Conservation (phyloP, 2,113 vertebrate genomes). For the Holacanthus passer region DNA sequence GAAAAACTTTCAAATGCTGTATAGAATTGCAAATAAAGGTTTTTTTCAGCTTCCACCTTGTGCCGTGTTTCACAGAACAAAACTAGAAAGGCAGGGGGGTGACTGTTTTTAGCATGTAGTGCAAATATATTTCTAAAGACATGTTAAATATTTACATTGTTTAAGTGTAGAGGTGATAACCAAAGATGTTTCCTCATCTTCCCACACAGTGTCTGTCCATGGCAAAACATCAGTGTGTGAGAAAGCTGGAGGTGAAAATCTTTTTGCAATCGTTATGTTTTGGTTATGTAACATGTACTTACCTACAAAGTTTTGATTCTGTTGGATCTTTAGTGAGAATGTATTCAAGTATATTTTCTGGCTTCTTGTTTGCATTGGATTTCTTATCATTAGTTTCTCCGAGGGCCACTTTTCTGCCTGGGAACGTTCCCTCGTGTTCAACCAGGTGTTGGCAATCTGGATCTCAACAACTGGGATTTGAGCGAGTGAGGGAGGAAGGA, state of each 20-base stretch:
- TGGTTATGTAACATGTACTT: background rate
- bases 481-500: background rate
- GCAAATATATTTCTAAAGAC: too few species aligned
- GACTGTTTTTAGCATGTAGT: background rate
- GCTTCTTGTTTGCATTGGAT: constrained; percentile 2
- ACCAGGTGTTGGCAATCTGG: constrained; percentile 21
- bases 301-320: background rate
- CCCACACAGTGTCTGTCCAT: background rate
- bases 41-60: too few species aligned
- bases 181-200: background rate
- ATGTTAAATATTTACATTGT: too few species aligned
- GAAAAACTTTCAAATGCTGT: constrained; percentile 1
- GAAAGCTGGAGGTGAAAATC: background rate
- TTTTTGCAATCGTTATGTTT: background rate
- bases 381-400: background rate
- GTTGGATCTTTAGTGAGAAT: background rate
- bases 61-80: too few species aligned
- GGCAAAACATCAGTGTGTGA: background rate
- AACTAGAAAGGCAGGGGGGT: background rate
- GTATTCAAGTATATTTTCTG: background rate
- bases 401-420: background rate
- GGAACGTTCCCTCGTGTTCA: background rate
- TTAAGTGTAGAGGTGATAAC: background rate
- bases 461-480: background rate
- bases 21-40: background rate